Percentiles rank a stretch among this genome's conserved stretches.
Conservation (phyloP, 2,113 vertebrate species). For the Lophius piscatorius region DNA sequence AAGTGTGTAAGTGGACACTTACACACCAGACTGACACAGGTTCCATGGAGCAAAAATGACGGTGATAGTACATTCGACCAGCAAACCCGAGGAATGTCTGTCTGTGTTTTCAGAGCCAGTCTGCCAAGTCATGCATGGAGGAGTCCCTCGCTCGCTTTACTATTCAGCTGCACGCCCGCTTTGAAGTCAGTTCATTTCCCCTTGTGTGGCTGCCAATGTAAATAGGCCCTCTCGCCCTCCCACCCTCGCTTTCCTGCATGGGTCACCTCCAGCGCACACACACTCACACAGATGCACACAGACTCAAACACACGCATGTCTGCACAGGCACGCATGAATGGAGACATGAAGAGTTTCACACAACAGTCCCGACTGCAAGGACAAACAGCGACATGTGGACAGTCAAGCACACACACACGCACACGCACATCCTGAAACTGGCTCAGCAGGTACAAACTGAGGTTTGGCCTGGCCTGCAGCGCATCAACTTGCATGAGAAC, state of each 20-base stretch:
- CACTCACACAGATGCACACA: constrained; percentile 21
- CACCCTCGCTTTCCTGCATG: constrained; percentile 64
- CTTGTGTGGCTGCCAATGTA: constrained; percentile 83
- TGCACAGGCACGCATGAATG: constrained; percentile 52
- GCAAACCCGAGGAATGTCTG: constrained; percentile 55
- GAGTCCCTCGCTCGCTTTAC: constrained; percentile 69
- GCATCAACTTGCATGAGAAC: constrained; percentile 26
- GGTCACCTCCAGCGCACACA: constrained; percentile 71
- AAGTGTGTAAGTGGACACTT: no score
- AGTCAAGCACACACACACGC: constrained; percentile 5
- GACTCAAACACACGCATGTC: constrained; percentile 30
- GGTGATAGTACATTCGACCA: constrained; percentile 2
- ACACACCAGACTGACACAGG: constrained; percentile 4
- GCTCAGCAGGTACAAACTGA: constrained; percentile 35
- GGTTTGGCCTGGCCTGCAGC: not conserved
- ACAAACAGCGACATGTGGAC: constrained; percentile 21
- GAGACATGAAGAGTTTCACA: constrained; percentile 43
- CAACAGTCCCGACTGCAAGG: constrained; percentile 22
- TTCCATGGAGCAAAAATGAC: constrained; percentile 29
- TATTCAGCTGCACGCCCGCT: constrained; percentile 75
- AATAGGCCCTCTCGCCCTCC: constrained; percentile 74
- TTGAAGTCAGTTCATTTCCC: constrained; percentile 85
- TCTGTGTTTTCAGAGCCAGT: constrained; percentile 64
- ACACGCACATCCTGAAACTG: constrained; percentile 22
- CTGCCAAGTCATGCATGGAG: constrained; percentile 74